Conservation (phyloP, 2,113 vertebrate species). For the Myiozetetes cayanensis region DNA sequence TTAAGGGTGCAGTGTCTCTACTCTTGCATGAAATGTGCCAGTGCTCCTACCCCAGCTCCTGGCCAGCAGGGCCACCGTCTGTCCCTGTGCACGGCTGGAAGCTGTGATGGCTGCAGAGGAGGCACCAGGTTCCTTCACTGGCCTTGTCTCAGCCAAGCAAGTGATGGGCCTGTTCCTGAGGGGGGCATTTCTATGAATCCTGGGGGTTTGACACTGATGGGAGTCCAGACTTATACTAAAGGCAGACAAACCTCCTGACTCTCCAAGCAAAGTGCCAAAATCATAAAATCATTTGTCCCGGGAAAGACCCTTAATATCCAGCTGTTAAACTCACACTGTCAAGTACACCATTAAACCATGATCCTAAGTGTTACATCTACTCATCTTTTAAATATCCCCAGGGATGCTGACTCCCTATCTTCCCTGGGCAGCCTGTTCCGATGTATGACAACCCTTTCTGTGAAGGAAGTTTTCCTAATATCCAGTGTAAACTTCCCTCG, state of each 20-base stretch:
- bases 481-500: neutral
- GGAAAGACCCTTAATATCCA: neutral
- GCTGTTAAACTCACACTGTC: neutral
- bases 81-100: neutral
- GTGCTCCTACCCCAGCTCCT: fast-evolving
- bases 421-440: neutral
- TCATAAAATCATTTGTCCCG: neutral
- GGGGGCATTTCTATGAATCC: neutral
- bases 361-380: neutral
- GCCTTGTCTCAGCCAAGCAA: neutral
- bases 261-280: neutral
- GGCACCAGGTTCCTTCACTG: fast-evolving
- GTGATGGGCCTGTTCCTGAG: fast-evolving
- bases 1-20: neutral
- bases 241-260: neutral
- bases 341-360: neutral
- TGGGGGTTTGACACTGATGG: neutral
- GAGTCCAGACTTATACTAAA: neutral
- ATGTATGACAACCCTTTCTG: neutral
- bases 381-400: neutral
- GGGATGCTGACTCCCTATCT: neutral
- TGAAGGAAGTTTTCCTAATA: neutral
- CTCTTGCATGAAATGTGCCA: fast-evolving
- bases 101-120: neutral
- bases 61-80: fast-evolving